Conservation (phyloP, 1,140 invertebrate genomes). For the Polypedilum vanderplanki region DNA sequence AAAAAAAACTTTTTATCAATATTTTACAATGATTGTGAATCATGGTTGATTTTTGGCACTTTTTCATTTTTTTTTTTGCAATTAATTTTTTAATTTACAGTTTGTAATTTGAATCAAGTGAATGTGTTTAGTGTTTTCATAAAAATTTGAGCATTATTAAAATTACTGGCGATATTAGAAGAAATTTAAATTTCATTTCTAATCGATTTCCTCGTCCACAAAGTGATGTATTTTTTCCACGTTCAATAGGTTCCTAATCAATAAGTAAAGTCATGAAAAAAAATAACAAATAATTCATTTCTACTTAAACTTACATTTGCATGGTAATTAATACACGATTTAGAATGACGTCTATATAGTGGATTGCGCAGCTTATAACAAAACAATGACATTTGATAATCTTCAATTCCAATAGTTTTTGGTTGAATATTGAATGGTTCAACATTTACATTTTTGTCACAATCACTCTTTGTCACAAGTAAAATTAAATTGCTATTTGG, state of each 20-base stretch:
- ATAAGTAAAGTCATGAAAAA: not conserved
- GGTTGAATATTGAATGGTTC: not conserved
- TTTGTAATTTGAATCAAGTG: too few species aligned
- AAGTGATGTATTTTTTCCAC: not conserved
- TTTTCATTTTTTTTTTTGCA: too few species aligned
- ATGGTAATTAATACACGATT: not conserved
- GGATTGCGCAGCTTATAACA: not conserved
- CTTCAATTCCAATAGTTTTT: not conserved
- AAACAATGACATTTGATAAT: not conserved
- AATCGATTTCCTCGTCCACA: conserved; percentile 8
- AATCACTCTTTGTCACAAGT: not conserved
- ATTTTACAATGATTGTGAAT: too few species aligned
- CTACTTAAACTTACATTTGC: not conserved
- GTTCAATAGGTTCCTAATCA: not conserved
- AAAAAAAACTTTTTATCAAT: too few species aligned
- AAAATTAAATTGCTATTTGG: conserved; percentile 1
- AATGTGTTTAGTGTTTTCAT: not conserved
- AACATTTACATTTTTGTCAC: not conserved
- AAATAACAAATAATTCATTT: not conserved
- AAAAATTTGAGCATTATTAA: not conserved
- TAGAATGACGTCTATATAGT: not conserved
- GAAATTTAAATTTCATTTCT: not conserved
- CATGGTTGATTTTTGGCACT: too few species aligned
- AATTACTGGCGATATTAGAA: not conserved
- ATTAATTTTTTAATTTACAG: too few species aligned